Base-by-base conservation (phyloP, 2,797 vertebrate species). In the Poeciliopsis paucimaculata region DNA sequence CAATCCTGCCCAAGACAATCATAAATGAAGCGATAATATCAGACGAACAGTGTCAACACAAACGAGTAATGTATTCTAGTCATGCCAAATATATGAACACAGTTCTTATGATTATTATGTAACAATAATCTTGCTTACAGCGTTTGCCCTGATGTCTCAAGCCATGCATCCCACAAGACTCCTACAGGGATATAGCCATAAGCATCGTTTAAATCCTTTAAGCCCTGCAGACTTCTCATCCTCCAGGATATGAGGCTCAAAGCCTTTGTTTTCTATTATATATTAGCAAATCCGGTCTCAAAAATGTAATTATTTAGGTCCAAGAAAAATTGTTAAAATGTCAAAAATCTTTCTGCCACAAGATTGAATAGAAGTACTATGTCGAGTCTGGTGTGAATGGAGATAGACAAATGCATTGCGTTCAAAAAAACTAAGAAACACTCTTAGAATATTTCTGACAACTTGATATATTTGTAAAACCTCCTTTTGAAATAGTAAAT, bases 1-100 rank as follows among this genome's bases (percentile, higher is more conserved):
- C 49, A 60, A 77, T 72, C 66, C 76, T 71, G 39, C 45, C 66
- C 41, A 72, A 57, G 51, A 45, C 72, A 72, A 45, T 57, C 41
- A 45, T 41, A 57, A 57, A 46, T 53, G 5, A 60, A 57, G 41
- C 34, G 51, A 12, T 15, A 31, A 72, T 51, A 72, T 57, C n/a
- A 16, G 66, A 60, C 41, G 43, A 60, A 11, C 39, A 45, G 51
- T 57, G 68, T 64, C 11, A 77, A 31, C 36, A 53, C 9, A n/a
- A 72, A 55, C 51, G 26, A 68, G 66, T 39, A 60, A 72, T 36
- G 18, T 36, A 16, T 72, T 78, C 13, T 23, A 34, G 34, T 51
- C 36, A 31, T 31, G 49, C 39, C 64, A 77, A 71, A 68, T 51
- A 71, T 71, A 28, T 16, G 31, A 31, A 46, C 76, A 70, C 26